Base-by-base conservation (phyloP, 2,113 vertebrate genomes). In the Dinomys branickii region DNA sequence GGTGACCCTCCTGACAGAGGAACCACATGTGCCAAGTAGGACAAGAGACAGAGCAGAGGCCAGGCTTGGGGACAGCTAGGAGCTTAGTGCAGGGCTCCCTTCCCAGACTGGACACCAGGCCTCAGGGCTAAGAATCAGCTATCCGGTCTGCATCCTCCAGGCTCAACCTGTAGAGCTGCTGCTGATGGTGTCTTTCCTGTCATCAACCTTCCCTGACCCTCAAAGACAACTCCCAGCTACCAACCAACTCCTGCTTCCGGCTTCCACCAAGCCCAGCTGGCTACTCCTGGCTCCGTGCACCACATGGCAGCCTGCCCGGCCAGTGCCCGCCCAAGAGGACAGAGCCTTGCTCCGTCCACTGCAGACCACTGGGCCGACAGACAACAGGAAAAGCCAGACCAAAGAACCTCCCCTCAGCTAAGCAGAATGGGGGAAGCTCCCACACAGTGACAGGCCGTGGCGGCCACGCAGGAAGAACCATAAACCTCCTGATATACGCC, bases 401-500 rank as follows among this genome's bases (percentile, higher is more conserved):
- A 94, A 96, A 96, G 95, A 90, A 54, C 54, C 83, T 20, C 35
- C 77, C 92, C 90, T 92, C 65, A 65, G 81, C 90, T 77, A 41
- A 97, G 78, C 85, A 90, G 3, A 24, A 92, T n/a, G 59, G 19
- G 84, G 92, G 63, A 88, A 75, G 92, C 71, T 78, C 89, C 84
- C 33, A 47, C 26, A 73, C 61, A 90, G 88, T 86, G 94, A 94
- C 67, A 84, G 94, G 95, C 81, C 58, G 85, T 56, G 90, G 92
- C 10, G 0, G 58, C 94, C 96, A 97, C 28, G 73, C 90, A 11
- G 65, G 97, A 96, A 94, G 59, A 95, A 0, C 97, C 97, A 98
- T 98, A 98, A 98, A 98, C 97, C 96, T 2, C 5, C 96, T 98
- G 98, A 98, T 97, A 98, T 97, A 98, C 0, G 97, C 98, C 94